phyloP scores from a whole-genome alignment of 2,888 invertebrate species.

The Anoplius nigerrimus region DNA sequence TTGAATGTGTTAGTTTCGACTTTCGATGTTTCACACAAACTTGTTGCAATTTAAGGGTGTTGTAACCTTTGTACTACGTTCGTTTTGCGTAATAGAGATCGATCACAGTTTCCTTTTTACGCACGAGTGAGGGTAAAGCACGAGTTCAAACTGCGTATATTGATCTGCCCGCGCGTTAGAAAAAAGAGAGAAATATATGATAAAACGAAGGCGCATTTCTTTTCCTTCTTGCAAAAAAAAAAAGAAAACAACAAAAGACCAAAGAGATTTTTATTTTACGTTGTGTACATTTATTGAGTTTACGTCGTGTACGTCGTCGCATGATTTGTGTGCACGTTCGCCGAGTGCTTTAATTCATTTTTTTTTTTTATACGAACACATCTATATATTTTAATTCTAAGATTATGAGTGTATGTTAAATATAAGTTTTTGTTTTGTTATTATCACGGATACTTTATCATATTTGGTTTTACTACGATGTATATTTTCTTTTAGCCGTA shows the following conservation, averaged over 20 bases:
- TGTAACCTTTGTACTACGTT: constrained; percentile 5
- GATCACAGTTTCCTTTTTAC: constrained; percentile 10
- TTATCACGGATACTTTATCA: constrained; percentile 28
- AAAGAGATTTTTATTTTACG: constrained; percentile 59
- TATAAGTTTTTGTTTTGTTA: constrained; percentile 32
- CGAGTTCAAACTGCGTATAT: constrained; percentile 4
- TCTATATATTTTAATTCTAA: constrained; percentile 19
- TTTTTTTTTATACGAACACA: constrained; percentile 17
- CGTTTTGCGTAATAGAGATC: constrained; percentile 20
- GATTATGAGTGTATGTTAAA: constrained; percentile 15
- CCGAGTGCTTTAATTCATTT: constrained; percentile 53
- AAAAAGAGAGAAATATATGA: neutral
- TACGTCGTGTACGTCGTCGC: constrained; percentile 44
- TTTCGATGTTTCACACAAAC: constrained; percentile 38
- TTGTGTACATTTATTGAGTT: constrained; percentile 56
- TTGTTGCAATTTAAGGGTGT: constrained; percentile 30
- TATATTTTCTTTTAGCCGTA: constrained; percentile 52
- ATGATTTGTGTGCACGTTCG: constrained; percentile 42
- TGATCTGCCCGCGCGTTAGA: constrained; percentile 2
- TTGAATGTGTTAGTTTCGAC: constrained; percentile 28
- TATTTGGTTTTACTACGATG: constrained; percentile 37
- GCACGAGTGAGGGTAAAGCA: constrained; percentile 13
- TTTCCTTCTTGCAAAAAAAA: constrained; percentile 37
- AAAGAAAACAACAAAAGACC: constrained; percentile 38
- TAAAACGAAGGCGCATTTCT: constrained; percentile 33